phyloP scores from a whole-genome alignment of 2,888 invertebrate species.

The Platycnemis pennipes region DNA sequence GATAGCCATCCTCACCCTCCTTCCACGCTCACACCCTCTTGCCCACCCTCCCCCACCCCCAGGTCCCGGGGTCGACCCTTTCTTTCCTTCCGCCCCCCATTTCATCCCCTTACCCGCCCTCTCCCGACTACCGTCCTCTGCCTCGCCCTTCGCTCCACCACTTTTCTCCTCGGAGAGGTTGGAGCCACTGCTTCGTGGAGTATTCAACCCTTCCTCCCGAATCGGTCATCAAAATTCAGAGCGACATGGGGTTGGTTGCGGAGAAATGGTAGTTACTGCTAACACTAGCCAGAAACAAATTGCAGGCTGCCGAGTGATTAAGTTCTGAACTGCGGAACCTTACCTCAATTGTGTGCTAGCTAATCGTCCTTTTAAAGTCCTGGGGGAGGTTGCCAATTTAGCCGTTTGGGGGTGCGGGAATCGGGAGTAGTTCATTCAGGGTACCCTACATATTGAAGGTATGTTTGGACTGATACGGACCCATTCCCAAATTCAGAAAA shows the following conservation, averaged over 20 bases:
- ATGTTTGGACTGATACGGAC: too few relatives aligned
- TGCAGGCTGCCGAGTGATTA: neutral
- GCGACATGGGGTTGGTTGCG: neutral
- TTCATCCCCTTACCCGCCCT: neutral
- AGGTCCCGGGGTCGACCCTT: conserved; percentile 3
- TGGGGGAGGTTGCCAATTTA: neutral
- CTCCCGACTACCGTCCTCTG: neutral
- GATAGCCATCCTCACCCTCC: neutral
- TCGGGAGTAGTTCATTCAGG: too few relatives aligned
- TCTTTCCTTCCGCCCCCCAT: neutral
- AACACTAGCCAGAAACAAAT: neutral
- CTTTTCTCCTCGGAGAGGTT: neutral
- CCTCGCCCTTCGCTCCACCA: neutral
- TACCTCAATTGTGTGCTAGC: neutral
- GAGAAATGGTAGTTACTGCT: neutral
- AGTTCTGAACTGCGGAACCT: neutral
- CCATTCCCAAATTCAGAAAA: too few relatives aligned
- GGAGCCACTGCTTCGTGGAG: neutral
- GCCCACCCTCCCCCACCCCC: neutral
- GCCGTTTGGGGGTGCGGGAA: too few relatives aligned
- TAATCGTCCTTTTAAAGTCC: neutral
- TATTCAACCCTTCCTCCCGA: neutral
- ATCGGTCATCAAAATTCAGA: neutral
- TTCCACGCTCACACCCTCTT: neutral
- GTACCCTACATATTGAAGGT: too few relatives aligned